Evolutionary conservation across 2,797 vertebrate species (phyloP), one percentile per base, ranked within the genome.

Genomic region (Oryzias sinensis): DNA sequence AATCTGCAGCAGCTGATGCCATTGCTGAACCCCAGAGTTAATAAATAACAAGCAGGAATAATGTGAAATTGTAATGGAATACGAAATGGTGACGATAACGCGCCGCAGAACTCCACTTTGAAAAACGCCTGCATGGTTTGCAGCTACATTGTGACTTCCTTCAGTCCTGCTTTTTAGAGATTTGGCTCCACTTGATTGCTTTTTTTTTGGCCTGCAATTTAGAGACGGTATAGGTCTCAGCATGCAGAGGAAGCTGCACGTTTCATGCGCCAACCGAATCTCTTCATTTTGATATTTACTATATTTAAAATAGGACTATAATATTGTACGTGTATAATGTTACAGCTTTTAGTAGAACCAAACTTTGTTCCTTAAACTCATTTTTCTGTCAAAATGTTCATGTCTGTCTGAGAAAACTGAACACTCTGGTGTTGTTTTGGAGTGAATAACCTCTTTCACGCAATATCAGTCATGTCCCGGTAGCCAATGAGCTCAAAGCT

Each of bases 41-140:
- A 81, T 83, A 81, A 76, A 77, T 61, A 73, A 65, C 63, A 70
- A 70, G 79, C 64, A 58, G 50, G 61, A 58, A 67, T 68, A 66
- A 78, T 79, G 62, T 74, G 74, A 66, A 65, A 68, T 59, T 69
- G 65, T 76, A 72, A 76, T 79, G 72, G 70, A 65, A 84, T 65
- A 67, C 64, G 54, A 79, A 80, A 62, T 33, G 24, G 60, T 48
- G 6, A 56, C 18, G 60, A 78, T 68, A 62, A 50, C 48, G 18
- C 20, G 57, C 43, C 20, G 5, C 51, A 47, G 43, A 62, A 65
- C 37, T 20, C 37, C 42, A 14, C 43, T 53, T 57, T 51, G 27
- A 59, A 54, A 22, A 70, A 43, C 52, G 29, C 6, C 11, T 14
- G 8, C 9, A 29, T 53, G 25, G 65, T 65, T 59, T 43, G 15